phyloP scores from a whole-genome alignment of 2,888 invertebrate genomes.

The Rhogogaster chlorosoma region DNA sequence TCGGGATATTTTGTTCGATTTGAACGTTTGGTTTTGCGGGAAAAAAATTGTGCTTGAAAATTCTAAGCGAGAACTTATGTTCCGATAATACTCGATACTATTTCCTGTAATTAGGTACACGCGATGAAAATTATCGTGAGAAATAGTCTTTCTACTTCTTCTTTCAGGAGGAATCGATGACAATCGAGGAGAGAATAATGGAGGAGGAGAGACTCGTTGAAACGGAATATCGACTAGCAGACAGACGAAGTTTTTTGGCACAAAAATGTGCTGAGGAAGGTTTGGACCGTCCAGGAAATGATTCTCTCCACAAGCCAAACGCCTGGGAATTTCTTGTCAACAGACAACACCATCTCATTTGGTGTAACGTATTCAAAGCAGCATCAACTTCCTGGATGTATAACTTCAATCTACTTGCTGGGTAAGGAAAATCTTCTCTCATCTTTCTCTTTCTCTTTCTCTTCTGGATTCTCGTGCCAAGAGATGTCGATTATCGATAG shows the following conservation, averaged over 20 bases:
- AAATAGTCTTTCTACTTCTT: background rate
- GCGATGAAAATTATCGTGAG: background rate
- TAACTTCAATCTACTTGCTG: conserved; percentile 92
- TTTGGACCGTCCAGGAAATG: conserved; percentile 81
- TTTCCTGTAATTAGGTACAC: background rate
- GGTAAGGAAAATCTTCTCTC: conserved; percentile 75
- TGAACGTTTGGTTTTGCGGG: too few species aligned
- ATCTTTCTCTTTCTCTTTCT: background rate
- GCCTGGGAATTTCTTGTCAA: conserved; percentile 93
- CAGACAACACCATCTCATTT: conserved; percentile 88
- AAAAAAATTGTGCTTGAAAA: background rate
- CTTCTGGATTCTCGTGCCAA: conserved; percentile 72
- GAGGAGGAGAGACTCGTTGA: conserved; percentile 81
- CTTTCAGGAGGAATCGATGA: conserved; percentile 70
- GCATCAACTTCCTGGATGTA: conserved; percentile 96
- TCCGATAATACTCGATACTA: background rate
- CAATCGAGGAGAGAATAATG: conserved; percentile 71
- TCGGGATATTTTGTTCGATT: too few species aligned
- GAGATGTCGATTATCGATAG: conserved; percentile 85
- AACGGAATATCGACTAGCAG: conserved; percentile 82
- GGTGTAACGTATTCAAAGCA: conserved; percentile 90
- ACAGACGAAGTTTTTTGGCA: conserved; percentile 81
- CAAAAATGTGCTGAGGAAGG: conserved; percentile 82
- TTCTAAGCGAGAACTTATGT: background rate
- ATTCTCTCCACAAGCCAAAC: conserved; percentile 84